These are phyloP conservation scores for Sus scrofa DNA, from an alignment of 2,113 vertebrate genomes.

Conservation along the genomic window DNA sequence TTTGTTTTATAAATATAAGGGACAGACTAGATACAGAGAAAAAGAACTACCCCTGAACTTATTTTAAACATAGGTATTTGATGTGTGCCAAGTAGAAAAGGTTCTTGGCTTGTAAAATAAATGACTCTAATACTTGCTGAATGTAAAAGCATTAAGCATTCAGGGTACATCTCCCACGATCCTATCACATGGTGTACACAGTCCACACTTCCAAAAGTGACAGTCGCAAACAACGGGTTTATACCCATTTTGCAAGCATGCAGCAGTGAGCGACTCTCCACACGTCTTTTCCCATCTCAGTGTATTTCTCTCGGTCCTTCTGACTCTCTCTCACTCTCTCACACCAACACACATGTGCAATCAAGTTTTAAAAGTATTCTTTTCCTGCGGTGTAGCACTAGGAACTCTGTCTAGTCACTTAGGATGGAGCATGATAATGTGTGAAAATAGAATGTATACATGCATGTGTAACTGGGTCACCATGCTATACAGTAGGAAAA, in stretches of 20 bases:
- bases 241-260: neutral
- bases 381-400: too few species aligned
- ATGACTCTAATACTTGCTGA: neutral
- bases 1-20: neutral
- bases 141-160: neutral
- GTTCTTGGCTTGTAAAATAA: conserved; percentile 2
- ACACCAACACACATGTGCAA: neutral
- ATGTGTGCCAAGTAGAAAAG: neutral
- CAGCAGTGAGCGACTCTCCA: neutral
- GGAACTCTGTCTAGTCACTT: too few species aligned
- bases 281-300: neutral
- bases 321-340: neutral
- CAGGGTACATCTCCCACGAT: neutral
- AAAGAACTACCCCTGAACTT: neutral
- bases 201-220: neutral
- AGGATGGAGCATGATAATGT: too few species aligned
- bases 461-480: too few species aligned
- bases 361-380: neutral
- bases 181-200: neutral
- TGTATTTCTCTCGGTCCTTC: neutral
- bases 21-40: neutral
- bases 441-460: too few species aligned
- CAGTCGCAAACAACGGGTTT: neutral
- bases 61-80: neutral
- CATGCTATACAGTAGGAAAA: too few species aligned